Base-by-base conservation (phyloP, 2,888 invertebrate genomes). In the Hipparchia semele region DNA sequence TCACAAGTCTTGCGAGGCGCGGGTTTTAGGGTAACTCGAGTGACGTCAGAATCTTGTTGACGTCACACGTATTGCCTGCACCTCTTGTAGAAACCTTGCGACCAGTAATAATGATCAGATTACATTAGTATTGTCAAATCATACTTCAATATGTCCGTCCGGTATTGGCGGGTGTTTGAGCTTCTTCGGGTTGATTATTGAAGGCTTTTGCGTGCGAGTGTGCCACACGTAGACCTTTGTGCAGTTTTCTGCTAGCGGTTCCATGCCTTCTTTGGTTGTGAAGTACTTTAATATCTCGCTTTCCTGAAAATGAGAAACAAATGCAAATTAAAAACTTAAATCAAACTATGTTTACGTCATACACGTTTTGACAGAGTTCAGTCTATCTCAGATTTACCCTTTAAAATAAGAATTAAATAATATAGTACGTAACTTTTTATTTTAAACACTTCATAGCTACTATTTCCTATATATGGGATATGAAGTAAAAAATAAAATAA, bases 221-320 rank as follows among this genome's bases (percentile, higher is more conserved):
- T 99, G 99, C 99, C 99, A 99, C 0, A 99, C 99, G 76, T 98
- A 96, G n/a, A 99, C 97, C 93, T 98, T 98, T 0, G 97, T 97
- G 83, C 99, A 99, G 79, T 96, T 96, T 78, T 98, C 97, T 0
- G 99, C 99, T 75, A 98, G 92, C 0, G 99, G 98, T 88, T 99
- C 99, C 70, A 99, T 87, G 65, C 98, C 96, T 5, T 96, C 95
- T 77, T 94, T 95, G 0, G 95, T 95, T 0, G 96, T 96, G 74
- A 98, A 94, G 82, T 96, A 96, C 77, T 96, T 95, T 3, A 98
- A 90, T 77, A 98, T 97, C 86, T 97, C 97, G 79, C 97, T 97
- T 87, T 98, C 98, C 91, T 94, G 90, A 3, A 90, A 91, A 71
- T 33, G 10, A 60, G 12, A 33, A 39, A 59, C 33, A 33, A 9